A percentile compares a stretch with the other conserved stretches of the same genome.
Evolutionary conservation across 2,888 invertebrate species (phyloP).

Genomic region (Archaeoteleia sp.): DNA sequence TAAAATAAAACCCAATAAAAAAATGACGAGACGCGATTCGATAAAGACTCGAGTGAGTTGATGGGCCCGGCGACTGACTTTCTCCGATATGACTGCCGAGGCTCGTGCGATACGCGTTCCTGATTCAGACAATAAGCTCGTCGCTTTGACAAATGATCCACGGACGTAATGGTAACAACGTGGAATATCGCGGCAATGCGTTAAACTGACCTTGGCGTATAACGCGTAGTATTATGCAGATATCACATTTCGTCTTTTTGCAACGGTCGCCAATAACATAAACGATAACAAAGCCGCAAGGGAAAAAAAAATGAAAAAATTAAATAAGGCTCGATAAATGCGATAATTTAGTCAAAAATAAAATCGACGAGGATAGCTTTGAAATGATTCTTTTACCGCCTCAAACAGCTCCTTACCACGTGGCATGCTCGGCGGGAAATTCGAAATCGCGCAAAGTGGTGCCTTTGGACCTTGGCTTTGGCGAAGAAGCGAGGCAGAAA

Average conservation of each 20-base stretch:
- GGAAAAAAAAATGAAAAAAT: no score
- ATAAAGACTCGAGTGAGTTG: no score
- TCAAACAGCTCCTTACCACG: no score
- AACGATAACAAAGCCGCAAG: background rate
- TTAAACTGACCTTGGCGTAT: background rate
- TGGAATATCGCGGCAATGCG: background rate
- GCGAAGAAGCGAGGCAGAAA: constrained; percentile 41
- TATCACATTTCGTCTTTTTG: no score
- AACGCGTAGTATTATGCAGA: background rate
- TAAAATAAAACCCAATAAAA: no score
- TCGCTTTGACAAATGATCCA: constrained; percentile 4
- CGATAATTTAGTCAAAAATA: no score
- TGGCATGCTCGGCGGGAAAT: background rate
- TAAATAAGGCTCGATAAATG: no score
- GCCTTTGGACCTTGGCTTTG: constrained; percentile 15
- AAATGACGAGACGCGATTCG: no score
- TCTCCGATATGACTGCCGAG: background rate
- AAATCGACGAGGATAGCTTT: no score
- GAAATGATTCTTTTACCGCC: no score
- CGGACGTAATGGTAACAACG: background rate
- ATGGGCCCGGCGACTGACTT: no score
- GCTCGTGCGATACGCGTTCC: background rate
- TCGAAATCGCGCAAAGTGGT: constrained; percentile 8
- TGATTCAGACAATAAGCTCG: background rate
- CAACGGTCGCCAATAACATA: no score